Percentiles rank a stretch among this genome's conserved stretches.
Evolutionary conservation across 2,113 vertebrate species (phyloP).

Genomic region (Todiramphus chloris): DNA sequence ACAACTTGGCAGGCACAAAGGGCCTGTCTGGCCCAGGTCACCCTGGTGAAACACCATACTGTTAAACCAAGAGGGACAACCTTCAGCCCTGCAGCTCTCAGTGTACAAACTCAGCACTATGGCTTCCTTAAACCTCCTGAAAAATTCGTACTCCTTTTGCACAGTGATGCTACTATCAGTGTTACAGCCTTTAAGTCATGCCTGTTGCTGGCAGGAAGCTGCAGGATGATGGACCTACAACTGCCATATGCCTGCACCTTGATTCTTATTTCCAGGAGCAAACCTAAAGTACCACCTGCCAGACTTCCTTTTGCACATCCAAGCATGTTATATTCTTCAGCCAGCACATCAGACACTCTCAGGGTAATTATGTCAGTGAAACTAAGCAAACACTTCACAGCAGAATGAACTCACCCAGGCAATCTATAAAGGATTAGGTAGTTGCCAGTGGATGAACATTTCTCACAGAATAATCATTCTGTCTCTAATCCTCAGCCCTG

Average conservation of each 20-base stretch:
- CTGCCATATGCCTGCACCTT: neutral
- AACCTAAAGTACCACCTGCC: neutral
- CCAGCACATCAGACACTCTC: neutral
- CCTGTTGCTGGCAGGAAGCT: accelerated
- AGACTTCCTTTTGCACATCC: neutral
- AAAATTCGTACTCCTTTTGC: neutral
- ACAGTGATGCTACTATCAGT: neutral
- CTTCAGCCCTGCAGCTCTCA: neutral
- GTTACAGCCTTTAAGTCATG: neutral
- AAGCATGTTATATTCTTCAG: neutral
- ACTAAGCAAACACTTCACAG: conserved; percentile 29
- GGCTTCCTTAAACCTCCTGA: neutral
- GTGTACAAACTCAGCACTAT: neutral
- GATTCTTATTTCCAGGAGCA: neutral
- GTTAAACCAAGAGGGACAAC: neutral
- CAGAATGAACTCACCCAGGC: conserved; percentile 27
- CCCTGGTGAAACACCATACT: neutral
- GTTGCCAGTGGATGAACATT: neutral
- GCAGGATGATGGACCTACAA: neutral
- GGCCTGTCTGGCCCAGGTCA: neutral
- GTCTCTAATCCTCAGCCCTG: neutral
- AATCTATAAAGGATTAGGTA: conserved; percentile 23
- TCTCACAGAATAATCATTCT: conserved; percentile 5
- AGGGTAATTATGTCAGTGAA: conserved; percentile 17
- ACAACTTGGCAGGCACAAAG: neutral